phyloP scores from a whole-genome alignment of 92 coral and sea anemone genomes.

The Epizoanthus ramosus region DNA sequence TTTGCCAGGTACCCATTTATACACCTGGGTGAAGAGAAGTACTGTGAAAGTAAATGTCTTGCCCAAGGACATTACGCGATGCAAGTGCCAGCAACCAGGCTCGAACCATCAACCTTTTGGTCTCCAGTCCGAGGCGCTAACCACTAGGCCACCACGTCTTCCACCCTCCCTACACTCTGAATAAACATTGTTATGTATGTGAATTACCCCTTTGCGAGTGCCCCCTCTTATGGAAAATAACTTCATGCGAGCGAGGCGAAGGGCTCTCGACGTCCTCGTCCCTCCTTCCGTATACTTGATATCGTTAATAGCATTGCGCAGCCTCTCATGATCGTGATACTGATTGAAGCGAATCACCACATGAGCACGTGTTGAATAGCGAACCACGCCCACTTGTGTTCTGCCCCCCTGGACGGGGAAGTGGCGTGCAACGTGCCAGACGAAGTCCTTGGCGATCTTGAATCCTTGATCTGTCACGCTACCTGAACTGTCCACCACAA shows the following conservation, averaged over 20 bases:
- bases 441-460: constrained; percentile 4
- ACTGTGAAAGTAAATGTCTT: too few relatives aligned
- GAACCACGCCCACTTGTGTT: constrained; percentile 12
- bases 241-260: neutral
- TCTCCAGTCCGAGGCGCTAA: too few relatives aligned
- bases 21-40: too few relatives aligned
- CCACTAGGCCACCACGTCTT: too few relatives aligned
- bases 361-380: neutral
- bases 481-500: constrained; percentile 24
- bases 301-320: neutral
- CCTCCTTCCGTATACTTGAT: neutral
- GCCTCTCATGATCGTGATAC: neutral
- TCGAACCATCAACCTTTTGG: too few relatives aligned
- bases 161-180: too few relatives aligned
- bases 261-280: neutral
- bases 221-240: neutral
- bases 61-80: too few relatives aligned
- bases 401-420: neutral
- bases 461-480: constrained; percentile 3
- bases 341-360: constrained; percentile 1
- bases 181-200: too few relatives aligned
- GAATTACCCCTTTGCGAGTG: neutral
- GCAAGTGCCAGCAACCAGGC: too few relatives aligned
- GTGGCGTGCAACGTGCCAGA: constrained; percentile 19
- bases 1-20: too few relatives aligned